Percentiles rank a stretch among this genome's conserved stretches.
phyloP scores from a whole-genome alignment of 2,888 invertebrate genomes.

The Helicoverpa assulta region DNA sequence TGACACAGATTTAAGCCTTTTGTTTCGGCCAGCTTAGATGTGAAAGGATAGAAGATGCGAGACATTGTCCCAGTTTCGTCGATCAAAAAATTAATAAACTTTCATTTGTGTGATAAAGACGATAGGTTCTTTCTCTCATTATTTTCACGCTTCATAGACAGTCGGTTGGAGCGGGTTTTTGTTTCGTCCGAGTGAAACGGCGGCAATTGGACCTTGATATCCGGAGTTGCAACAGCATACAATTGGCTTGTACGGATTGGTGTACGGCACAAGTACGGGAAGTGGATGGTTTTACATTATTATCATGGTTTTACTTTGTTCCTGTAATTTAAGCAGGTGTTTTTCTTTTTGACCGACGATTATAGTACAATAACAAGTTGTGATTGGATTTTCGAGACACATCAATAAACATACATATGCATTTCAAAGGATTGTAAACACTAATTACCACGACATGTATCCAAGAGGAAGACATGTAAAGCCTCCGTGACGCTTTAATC shows the following conservation, averaged over 20 bases:
- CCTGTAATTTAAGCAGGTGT: neutral
- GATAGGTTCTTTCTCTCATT: constrained; percentile 65
- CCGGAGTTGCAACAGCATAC: constrained; percentile 83
- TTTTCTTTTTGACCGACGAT: neutral
- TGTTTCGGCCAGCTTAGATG: constrained; percentile 47
- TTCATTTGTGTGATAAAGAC: constrained; percentile 62
- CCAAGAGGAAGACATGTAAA: constrained; percentile 33
- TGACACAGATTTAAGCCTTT: constrained; percentile 38
- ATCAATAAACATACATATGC: too few relatives aligned
- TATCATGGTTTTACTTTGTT: neutral
- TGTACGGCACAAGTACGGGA: constrained; percentile 64
- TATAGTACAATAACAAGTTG: neutral
- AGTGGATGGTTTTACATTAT: constrained; percentile 34
- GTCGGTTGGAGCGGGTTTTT: constrained; percentile 70
- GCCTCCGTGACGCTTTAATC: constrained; percentile 37
- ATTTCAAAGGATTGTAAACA: constrained; percentile 5
- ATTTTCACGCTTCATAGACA: constrained; percentile 72
- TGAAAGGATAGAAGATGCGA: constrained; percentile 59
- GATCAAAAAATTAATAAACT: constrained; percentile 55
- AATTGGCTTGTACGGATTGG: constrained; percentile 60
- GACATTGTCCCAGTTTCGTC: constrained; percentile 48
- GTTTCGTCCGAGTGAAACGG: constrained; percentile 86
- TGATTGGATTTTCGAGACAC: neutral
- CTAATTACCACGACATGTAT: constrained; percentile 27
- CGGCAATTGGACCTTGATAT: constrained; percentile 88